Base-by-base conservation (phyloP, 2,888 invertebrate species). In the Eupithecia dodoneata region DNA sequence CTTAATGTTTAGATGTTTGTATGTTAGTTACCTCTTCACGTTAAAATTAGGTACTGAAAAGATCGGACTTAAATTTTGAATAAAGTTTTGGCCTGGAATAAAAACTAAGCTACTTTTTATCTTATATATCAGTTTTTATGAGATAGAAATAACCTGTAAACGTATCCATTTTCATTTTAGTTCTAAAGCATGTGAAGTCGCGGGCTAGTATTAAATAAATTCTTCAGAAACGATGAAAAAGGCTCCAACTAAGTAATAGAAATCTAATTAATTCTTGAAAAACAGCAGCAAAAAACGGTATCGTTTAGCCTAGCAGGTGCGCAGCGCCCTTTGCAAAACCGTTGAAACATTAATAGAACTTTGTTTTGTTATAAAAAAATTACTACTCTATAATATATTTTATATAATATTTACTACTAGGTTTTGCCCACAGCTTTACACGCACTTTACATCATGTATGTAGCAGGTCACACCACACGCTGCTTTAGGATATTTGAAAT, bases 281-380 rank as follows among this genome's bases (percentile, higher is more conserved):
- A 42, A 66, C 66, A 42, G 3, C 2, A 41, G 42, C 66, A 66
- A 66, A 66, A 66, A 66, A 30, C 42, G 6, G 42, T 10, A 63
- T n/a, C 55, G 18, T 13, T 42, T 18, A 75, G 72, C 75, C 4
- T 10, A 63, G 63, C 63, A 75, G 72, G 55, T 75, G 75, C 65
- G 44, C 18, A 41, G 10, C 67, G 75, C 71, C 75, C 75, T 75
- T 75, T 75, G 49, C 71, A 47, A 67, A 71, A 55, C 75, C 66
- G 71, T 75, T 75, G 75, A 71, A 67, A 73, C 66, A 55, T 67
- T 30, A 30, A 63, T 12, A 63, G 63, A 30, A 63, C 30, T 63
- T 30, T 18, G 55, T 59, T 59, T 63, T 63, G 63, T 63, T 4
- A 63, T 12, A 63, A 63, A 18, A 63, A 63, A n/a, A n/a, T n/a